phyloP scores from a whole-genome alignment of 2,888 invertebrate genomes.

The Plebejus argus region DNA sequence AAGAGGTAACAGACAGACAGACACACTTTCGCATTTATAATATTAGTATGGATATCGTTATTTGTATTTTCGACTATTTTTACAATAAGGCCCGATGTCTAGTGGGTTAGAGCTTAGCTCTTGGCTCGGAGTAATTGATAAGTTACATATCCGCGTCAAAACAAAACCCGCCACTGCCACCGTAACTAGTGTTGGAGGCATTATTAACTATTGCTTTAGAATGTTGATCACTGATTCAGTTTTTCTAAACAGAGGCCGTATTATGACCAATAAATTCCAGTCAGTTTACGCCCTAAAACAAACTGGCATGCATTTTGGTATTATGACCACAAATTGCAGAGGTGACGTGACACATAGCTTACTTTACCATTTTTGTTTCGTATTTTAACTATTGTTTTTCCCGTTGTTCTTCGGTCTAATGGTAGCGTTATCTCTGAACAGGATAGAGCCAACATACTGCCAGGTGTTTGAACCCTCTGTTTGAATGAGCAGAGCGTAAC shows the following conservation, averaged over 20 bases:
- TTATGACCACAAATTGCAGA: no score
- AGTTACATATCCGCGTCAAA: no score
- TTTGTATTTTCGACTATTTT: background rate
- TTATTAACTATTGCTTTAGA: background rate
- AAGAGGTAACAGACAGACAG: no score
- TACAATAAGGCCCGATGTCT: no score
- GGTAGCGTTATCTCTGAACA: constrained; percentile 15
- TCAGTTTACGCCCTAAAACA: no score
- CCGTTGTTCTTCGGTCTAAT: constrained; percentile 3
- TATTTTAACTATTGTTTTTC: background rate
- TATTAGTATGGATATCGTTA: no score
- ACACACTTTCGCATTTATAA: no score
- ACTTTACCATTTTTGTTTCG: background rate
- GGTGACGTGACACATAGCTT: no score
- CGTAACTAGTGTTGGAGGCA: background rate
- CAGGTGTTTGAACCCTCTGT: constrained; percentile 33
- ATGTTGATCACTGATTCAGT: background rate
- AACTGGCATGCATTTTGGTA: no score
- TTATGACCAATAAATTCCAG: no score
- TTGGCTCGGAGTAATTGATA: no score
- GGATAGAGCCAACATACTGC: constrained; percentile 12
- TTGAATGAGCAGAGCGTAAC: constrained; percentile 34
- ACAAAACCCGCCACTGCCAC: background rate
- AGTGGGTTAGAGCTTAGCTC: no score
- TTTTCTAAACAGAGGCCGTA: background rate